Conservation (phyloP, 2,113 vertebrate species). For the Eclectus roratus region DNA sequence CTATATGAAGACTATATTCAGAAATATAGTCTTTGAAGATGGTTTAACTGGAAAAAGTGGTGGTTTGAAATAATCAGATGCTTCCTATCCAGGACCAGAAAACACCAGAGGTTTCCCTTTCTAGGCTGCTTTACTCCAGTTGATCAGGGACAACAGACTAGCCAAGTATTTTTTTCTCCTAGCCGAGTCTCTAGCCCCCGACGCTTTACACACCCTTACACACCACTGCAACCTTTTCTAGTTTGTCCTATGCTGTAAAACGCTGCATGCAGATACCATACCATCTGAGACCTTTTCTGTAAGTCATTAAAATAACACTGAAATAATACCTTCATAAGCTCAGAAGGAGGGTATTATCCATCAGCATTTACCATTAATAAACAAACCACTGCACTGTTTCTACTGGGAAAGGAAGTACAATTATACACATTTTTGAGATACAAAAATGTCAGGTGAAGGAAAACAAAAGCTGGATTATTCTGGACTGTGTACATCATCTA, state of each 20-base stretch:
- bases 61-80: not conserved
- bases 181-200: not conserved
- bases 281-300: not conserved
- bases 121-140: not conserved
- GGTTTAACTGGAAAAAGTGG: not conserved
- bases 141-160: not conserved
- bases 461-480: slow-evolving; percentile 41
- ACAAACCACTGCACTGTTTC: not conserved
- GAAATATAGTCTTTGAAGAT: not conserved
- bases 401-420: not conserved
- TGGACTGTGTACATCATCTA: not conserved
- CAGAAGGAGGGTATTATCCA: not conserved
- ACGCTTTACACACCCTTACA: not conserved
- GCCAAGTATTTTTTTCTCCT: not conserved
- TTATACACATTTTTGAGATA: not conserved
- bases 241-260: not conserved
- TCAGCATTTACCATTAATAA: not conserved
- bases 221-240: not conserved
- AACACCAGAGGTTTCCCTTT: not conserved
- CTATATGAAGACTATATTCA: not conserved
- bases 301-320: not conserved
- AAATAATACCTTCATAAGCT: not conserved
- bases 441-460: not conserved
- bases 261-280: not conserved
- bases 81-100: not conserved